These are phyloP conservation scores for Agriopis aurantiaria DNA, from an alignment of 2,888 invertebrate genomes.

Conservation along the genomic window DNA sequence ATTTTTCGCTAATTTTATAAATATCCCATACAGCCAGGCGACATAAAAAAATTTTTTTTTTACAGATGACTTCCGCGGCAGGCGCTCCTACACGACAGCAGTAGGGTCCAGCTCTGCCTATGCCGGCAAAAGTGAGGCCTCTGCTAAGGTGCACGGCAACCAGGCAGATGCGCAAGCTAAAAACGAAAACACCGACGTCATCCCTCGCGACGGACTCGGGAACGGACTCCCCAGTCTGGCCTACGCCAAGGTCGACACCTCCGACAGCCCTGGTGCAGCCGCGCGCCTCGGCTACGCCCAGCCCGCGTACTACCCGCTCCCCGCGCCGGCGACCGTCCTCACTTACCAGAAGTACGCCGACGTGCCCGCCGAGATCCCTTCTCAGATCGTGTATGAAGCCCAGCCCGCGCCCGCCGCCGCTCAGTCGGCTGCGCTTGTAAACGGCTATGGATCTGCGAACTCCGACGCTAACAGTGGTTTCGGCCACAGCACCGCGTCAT, in stretches of 20 bases:
- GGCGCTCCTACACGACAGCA: slow-evolving; percentile 68
- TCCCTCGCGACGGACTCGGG: slow-evolving; percentile 55
- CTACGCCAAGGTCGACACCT: slow-evolving; percentile 60
- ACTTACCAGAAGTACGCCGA: slow-evolving; percentile 74
- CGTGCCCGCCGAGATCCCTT: slow-evolving; percentile 42
- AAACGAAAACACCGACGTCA: slow-evolving; percentile 51
- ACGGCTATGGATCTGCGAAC: slow-evolving; percentile 60
- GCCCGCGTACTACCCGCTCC: slow-evolving; percentile 66
- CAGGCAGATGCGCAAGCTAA: slow-evolving; percentile 64
- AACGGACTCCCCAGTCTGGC: slow-evolving; percentile 63
- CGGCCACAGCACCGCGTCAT: slow-evolving; percentile 54
- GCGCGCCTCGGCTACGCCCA: slow-evolving; percentile 42
- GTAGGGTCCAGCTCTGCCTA: slow-evolving; percentile 65
- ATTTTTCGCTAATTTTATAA: too few species aligned
- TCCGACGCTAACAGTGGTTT: slow-evolving; percentile 65
- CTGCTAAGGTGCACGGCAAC: slow-evolving; percentile 11
- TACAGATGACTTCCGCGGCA: slow-evolving; percentile 58
- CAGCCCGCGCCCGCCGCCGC: slow-evolving; percentile 52
- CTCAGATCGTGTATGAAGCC: slow-evolving; percentile 55
- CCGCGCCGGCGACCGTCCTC: slow-evolving; percentile 68
- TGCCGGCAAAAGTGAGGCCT: slow-evolving; percentile 47
- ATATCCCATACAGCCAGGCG: not conserved
- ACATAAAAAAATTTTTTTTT: not conserved
- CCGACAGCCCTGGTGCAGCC: slow-evolving; percentile 48
- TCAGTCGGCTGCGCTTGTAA: slow-evolving; percentile 63